Conservation (phyloP, 2,888 invertebrate species). For the Callyntrura guangdongensis region DNA sequence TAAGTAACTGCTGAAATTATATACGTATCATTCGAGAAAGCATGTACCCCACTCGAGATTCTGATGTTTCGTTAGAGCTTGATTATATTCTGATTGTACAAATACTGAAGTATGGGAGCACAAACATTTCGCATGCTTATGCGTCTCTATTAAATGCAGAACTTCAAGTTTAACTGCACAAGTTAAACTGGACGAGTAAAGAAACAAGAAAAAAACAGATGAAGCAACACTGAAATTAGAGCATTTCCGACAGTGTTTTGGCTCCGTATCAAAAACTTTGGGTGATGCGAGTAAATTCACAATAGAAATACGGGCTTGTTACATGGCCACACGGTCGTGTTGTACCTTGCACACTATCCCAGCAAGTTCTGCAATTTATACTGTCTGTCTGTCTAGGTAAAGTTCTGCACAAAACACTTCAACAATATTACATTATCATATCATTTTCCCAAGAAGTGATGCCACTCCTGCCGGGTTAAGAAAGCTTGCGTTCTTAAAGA, state of each 20-base stretch:
- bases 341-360: neutral
- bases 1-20: no score
- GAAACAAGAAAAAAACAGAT: conserved; percentile 42
- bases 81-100: no score
- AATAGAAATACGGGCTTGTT: neutral
- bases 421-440: neutral
- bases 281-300: neutral
- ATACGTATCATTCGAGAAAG: neutral
- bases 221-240: conserved; percentile 65
- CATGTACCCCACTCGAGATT: neutral
- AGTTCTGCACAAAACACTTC: neutral
- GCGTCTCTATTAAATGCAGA: neutral
- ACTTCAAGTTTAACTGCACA: conserved; percentile 8
- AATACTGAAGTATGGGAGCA: no score
- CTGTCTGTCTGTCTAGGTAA: neutral
- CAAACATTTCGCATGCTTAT: neutral
- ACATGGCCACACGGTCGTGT: neutral
- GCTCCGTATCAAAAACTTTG: conserved; percentile 62
- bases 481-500: neutral
- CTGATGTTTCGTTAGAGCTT: no score
- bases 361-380: neutral
- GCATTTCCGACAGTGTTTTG: conserved; percentile 75
- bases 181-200: conserved; percentile 11
- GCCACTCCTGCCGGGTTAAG: neutral
- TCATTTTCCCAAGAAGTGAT: conserved; percentile 10